Percentiles rank a stretch among this genome's conserved stretches.
Evolutionary conservation across 2,888 invertebrate species (phyloP).

Genomic region (Apamea epomidion): DNA sequence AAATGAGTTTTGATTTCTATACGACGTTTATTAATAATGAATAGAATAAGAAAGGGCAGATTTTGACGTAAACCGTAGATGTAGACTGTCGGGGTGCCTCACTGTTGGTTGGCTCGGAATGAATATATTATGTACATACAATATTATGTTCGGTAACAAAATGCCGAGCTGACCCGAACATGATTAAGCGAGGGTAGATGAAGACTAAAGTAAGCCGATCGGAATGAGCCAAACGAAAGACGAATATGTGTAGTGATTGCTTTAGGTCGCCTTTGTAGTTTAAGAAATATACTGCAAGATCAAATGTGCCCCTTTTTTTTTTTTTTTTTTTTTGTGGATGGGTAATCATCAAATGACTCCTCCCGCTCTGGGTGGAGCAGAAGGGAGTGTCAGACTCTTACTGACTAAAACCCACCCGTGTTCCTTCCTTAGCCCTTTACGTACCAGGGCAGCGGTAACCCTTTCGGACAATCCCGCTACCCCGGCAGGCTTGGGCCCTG

Average conservation of each 20-base stretch:
- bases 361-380: too few relatives aligned
- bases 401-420: too few relatives aligned
- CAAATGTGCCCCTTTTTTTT: neutral
- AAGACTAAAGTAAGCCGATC: neutral
- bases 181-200: neutral
- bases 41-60: neutral
- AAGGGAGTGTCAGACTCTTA: too few relatives aligned
- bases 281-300: neutral
- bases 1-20: neutral
- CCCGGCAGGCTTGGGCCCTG: too few relatives aligned
- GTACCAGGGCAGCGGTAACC: too few relatives aligned
- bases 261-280: neutral
- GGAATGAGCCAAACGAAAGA: neutral
- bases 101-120: neutral
- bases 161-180: neutral
- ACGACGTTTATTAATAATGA: neutral
- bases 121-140: neutral
- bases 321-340: too few relatives aligned
- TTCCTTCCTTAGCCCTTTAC: too few relatives aligned
- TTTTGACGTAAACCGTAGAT: neutral
- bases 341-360: too few relatives aligned
- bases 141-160: neutral
- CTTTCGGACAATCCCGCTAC: too few relatives aligned
- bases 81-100: too few relatives aligned
- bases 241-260: neutral